These are phyloP conservation scores for Diadema setosum DNA, from an alignment of 35 echinoderm and acorn worm genomes.

Conservation along the genomic window DNA sequence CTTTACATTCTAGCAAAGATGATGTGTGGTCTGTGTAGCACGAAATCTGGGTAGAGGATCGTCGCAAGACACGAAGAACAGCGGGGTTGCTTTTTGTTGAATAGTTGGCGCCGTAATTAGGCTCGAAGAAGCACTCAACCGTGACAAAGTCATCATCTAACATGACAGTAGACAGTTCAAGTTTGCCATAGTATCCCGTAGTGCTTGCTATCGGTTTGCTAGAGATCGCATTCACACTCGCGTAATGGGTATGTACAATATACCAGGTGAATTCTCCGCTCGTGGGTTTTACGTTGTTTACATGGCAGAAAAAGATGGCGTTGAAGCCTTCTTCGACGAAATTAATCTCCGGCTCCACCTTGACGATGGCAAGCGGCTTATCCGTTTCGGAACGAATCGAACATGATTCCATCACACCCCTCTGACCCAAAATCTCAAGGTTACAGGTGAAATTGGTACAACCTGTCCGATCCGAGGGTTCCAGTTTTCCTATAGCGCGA, in stretches of 20 bases:
- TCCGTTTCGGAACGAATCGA: not conserved
- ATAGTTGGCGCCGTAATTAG: not conserved
- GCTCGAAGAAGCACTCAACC: not conserved
- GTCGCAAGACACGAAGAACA: not conserved
- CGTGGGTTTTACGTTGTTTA: not conserved
- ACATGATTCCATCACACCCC: not conserved
- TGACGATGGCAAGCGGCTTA: not conserved
- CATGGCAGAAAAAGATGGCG: conserved; percentile 5
- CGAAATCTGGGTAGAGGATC: not conserved
- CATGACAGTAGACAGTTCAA: not conserved
- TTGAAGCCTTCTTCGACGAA: not conserved
- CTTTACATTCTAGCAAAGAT: not conserved
- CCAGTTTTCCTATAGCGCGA: not conserved
- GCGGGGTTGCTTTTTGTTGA: not conserved
- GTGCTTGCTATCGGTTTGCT: conserved; percentile 11
- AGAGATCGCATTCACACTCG: not conserved
- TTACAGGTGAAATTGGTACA: not conserved
- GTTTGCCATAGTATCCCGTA: not conserved
- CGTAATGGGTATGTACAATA: not conserved
- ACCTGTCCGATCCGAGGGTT: not conserved
- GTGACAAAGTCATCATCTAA: not conserved
- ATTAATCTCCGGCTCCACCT: not conserved
- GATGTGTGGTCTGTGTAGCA: not conserved
- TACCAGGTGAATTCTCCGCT: not conserved
- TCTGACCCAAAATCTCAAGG: not conserved